Evolutionary conservation across 2,797 vertebrate genomes (phyloP), one percentile per base, ranked within the genome.

Genomic region (Lepus oiostolus): DNA sequence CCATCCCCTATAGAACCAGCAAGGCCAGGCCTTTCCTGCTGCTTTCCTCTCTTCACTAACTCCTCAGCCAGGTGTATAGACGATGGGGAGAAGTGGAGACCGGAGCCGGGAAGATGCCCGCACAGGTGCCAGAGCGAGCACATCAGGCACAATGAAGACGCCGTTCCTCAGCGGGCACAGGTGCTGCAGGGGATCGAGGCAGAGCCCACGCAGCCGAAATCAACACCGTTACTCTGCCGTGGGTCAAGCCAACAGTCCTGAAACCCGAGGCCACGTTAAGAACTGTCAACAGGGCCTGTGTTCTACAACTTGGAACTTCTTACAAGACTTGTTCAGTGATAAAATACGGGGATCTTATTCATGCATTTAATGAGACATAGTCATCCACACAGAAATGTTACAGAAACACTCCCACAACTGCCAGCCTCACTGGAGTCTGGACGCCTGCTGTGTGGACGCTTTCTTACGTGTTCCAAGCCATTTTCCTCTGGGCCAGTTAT

Each of bases 291-390:
- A 14, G 26, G 26, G 42, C 32, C 74, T 71, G 21, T 50, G 24
- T 80, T 74, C 91, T 68, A 85, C 47, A 85, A 77, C n/a, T 10
- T 13, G 38, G 65, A 28, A 62, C 60, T 24, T 88, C 70, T 62
- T 84, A 50, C 28, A 30, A 85, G 67, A 63, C 32, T 19, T 50
- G 32, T 63, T 88, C 71, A 89, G 88, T 30, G 68, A 85, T 13
- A 38, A 88, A 67, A 54, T 60, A 72, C 5, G 5, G 2, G 35
- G 47, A 77, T 85, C 52, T 88, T 70, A 81, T n/a, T 85, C n/a
- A 85, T 21, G 22, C 38, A 74, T 9, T 93, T 75, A 75, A 47
- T 47, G 79, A 94, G 85, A 71, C n/a, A 71, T n/a, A 52, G 68
- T 9, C 58, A 17, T 70, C 74, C 26, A 81, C 30, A 70, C 26